Evolutionary conservation across 2,113 vertebrate species (phyloP).

Genomic region (Carollia perspicillata): DNA sequence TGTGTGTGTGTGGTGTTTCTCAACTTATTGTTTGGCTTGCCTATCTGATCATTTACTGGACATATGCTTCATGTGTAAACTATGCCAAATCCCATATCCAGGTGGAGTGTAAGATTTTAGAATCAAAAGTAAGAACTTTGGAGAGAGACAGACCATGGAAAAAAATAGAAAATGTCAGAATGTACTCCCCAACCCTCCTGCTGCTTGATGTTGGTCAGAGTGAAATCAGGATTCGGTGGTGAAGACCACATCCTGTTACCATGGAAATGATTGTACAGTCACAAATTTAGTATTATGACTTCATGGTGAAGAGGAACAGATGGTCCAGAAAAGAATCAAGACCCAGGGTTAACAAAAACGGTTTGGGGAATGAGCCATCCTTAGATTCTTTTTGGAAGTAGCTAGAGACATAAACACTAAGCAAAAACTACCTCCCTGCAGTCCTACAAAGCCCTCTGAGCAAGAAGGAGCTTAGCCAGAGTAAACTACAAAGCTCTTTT

Average conservation of each 20-base stretch:
- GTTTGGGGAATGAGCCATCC: background rate
- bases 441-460: background rate
- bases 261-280: conserved; percentile 67
- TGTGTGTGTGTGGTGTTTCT: background rate
- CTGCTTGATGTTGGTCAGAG: conserved; percentile 28
- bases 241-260: conserved; percentile 58
- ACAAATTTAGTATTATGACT: conserved; percentile 61
- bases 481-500: conserved; percentile 1
- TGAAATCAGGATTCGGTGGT: conserved; percentile 34
- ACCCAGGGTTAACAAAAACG: conserved; percentile 13
- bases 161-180: conserved; percentile 20
- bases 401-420: conserved; percentile 21
- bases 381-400: background rate
- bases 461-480: background rate
- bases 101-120: background rate
- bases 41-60: conserved; percentile 7
- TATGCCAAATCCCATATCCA: conserved; percentile 7
- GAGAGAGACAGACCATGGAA: conserved; percentile 17
- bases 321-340: conserved; percentile 46
- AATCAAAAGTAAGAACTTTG: conserved; percentile 35
- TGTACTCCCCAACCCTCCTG: background rate
- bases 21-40: background rate
- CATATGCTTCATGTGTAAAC: background rate
- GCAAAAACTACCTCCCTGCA: background rate
- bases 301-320: conserved; percentile 55